Evolutionary conservation across 2,113 vertebrate genomes (phyloP).

Genomic region (Spheniscus mendiculus): DNA sequence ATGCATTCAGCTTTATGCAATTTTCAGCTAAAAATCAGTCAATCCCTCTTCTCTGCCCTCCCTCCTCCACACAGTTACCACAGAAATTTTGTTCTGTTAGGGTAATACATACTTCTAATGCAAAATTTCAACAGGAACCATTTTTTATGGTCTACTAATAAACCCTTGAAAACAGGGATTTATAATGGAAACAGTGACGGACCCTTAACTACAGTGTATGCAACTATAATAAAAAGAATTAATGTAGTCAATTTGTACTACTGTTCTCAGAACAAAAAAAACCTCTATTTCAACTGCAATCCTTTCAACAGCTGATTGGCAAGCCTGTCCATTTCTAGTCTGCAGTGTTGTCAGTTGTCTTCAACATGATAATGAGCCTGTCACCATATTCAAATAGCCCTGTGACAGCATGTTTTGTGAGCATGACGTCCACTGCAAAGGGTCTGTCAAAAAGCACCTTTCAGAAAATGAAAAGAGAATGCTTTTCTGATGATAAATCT

Average conservation of each 20-base stretch:
- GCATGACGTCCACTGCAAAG: conserved; percentile 83
- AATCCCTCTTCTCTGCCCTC: background rate
- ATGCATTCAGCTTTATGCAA: conserved; percentile 26
- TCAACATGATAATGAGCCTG: conserved; percentile 89
- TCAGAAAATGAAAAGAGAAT: conserved; percentile 83
- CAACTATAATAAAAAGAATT: conserved; percentile 81
- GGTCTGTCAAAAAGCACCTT: conserved; percentile 86
- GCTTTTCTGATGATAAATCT: conserved; percentile 80
- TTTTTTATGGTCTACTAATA: conserved; percentile 72
- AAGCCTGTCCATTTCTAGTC: conserved; percentile 81
- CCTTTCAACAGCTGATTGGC: conserved; percentile 84
- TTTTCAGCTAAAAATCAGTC: conserved; percentile 37
- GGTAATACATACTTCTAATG: conserved; percentile 25
- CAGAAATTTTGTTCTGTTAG: conserved; percentile 37
- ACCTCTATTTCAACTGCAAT: conserved; percentile 73
- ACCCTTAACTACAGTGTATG: conserved; percentile 76
- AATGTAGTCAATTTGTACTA: conserved; percentile 86
- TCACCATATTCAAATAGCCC: conserved; percentile 88
- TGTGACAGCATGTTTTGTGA: conserved; percentile 84
- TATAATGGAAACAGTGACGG: conserved; percentile 76
- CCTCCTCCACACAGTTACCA: background rate
- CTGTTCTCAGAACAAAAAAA: conserved; percentile 82
- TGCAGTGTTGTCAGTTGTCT: conserved; percentile 81
- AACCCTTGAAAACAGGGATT: conserved; percentile 71
- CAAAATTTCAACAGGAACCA: conserved; percentile 64